Base-by-base conservation (phyloP, 2,888 invertebrate genomes). In the Cartodere bifasciata region DNA sequence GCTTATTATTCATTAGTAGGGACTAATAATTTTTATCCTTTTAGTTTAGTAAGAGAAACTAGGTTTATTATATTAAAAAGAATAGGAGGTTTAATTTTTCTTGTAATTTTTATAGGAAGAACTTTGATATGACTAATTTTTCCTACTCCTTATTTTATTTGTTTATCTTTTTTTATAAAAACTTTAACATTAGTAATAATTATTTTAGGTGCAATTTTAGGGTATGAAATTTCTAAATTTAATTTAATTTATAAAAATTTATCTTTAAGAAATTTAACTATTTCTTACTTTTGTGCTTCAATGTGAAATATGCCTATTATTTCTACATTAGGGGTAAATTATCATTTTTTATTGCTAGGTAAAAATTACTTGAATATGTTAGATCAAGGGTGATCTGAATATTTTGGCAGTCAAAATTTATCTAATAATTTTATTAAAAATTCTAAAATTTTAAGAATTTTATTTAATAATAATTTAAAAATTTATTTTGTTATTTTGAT, bases 61-160 rank as follows among this genome's bases (percentile, higher is more conserved):
- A 60, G 62, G 49, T 62, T 50, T 54, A 17, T 50, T 42, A 68
- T 69, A 56, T 55, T 68, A 49, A 62, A 60, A 25, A 37, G 46
- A 6, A 51, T 51, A 37, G 12, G 37, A 23, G 37, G 45, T 26
- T 63, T 68, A 62, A 57, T 65, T 54, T 50, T 67, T 41, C 61
- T 67, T 45, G 63, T 65, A 41, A 49, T 70, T 49, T 35, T 71
- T 51, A 64, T 63, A n/a, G 71, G 71, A 0, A 62, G 64, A 34
- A 47, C 65, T 37, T 58, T 72, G 55, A 66, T 52, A 35, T 72
- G 71, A 55, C 35, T 70, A 47, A 63, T 70, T 55, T 68, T 71
- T 64, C 49, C 55, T 43, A 56, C 52, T 35, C 64, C 66, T 44
- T 55, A 56, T 55, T 60, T 66, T 50, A 63, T 71, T 65, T 64